Evolutionary conservation across 2,113 vertebrate genomes (phyloP).

Genomic region (Hylia prasina): DNA sequence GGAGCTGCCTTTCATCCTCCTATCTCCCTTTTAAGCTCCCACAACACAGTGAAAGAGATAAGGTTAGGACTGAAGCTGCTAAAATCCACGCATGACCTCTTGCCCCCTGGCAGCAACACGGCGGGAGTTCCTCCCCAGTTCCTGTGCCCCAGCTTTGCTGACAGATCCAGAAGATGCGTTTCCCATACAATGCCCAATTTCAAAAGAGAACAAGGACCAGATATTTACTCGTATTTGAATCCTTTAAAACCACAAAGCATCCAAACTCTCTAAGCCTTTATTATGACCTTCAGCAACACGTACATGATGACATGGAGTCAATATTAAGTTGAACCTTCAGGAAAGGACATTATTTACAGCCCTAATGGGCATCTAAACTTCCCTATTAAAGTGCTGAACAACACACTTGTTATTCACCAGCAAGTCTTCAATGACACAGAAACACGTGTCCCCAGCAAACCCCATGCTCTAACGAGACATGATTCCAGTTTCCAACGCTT

Average conservation of each 20-base stretch:
- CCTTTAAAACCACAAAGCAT: background rate
- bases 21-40: constrained; percentile 2
- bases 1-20: constrained; percentile 49
- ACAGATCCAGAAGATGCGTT: background rate
- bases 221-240: background rate
- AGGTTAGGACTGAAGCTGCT: constrained; percentile 40
- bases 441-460: constrained; percentile 32
- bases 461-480: constrained; percentile 49
- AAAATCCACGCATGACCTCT: constrained; percentile 59
- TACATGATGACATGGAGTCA: background rate
- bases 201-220: background rate
- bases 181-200: background rate
- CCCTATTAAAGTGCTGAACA: background rate
- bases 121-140: background rate
- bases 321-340: background rate
- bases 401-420: constrained; percentile 7
- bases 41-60: constrained; percentile 54
- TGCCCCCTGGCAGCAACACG: background rate
- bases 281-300: background rate
- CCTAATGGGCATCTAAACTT: background rate
- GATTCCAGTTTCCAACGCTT: background rate
- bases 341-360: background rate
- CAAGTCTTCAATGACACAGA: constrained; percentile 43
- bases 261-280: background rate
- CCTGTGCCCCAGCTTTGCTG: background rate